Conservation (phyloP, 2,113 vertebrate genomes). For the Myiagra hebetior region DNA sequence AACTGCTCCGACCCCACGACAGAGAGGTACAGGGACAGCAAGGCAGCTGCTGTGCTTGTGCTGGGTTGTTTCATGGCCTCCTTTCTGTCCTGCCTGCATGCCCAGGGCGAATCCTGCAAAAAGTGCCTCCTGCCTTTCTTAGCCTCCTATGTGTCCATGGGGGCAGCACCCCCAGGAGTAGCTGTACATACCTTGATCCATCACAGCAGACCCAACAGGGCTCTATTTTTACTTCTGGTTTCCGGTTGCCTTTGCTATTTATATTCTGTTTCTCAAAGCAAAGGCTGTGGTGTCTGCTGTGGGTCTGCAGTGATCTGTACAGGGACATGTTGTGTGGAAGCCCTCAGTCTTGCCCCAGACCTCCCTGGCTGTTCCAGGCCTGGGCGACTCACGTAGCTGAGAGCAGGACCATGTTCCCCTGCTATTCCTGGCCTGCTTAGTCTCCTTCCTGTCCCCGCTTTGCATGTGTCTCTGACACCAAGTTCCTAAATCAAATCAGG, state of each 20-base stretch:
- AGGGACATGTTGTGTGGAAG: not conserved
- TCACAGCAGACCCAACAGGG: not conserved
- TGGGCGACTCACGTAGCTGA: not conserved
- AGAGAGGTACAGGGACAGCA: constrained; percentile 79
- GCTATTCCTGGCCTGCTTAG: not conserved
- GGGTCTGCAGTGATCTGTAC: not conserved
- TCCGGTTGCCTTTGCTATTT: constrained; percentile 35
- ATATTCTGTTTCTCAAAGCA: not conserved
- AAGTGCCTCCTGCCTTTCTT: not conserved
- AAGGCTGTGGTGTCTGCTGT: not conserved
- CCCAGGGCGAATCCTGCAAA: not conserved
- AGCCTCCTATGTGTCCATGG: not conserved
- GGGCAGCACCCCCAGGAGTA: not conserved
- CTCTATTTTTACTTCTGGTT: constrained; percentile 13
- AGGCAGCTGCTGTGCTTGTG: not conserved
- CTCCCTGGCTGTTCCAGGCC: not conserved
- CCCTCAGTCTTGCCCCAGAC: not conserved
- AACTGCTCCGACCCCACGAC: constrained; percentile 94
- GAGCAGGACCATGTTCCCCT: not conserved
- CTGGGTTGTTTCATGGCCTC: not conserved
- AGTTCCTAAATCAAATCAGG: constrained; percentile 37
- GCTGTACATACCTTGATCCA: not conserved
- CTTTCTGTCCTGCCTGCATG: not conserved
- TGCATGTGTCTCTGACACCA: constrained; percentile 5
- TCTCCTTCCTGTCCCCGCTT: not conserved